Percentiles rank a stretch among this genome's conserved stretches.
These are phyloP conservation scores for Ephydatia muelleri DNA, from an alignment of 37 sponge, comb jelly and placozoan species.

Conservation along the genomic window DNA sequence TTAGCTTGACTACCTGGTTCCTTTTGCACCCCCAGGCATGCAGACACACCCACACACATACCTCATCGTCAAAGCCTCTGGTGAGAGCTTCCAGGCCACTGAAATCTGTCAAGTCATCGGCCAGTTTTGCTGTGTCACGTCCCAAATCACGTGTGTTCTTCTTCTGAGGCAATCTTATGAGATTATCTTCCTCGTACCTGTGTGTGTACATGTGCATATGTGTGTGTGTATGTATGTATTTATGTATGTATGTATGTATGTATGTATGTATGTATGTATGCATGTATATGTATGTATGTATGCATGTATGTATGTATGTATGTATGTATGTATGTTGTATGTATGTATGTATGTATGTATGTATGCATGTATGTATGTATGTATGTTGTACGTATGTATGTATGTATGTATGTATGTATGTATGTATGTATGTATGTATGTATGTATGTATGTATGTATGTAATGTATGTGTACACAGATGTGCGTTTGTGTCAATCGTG, in stretches of 20 bases:
- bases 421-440: no score
- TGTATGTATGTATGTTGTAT: neutral
- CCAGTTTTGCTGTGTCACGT: constrained; percentile 2
- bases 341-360: no score
- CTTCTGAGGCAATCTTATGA: constrained; percentile 53
- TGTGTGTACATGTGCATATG: no score
- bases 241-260: no score
- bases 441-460: no score
- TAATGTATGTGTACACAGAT: no score
- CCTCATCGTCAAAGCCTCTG: neutral
- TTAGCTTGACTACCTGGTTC: neutral
- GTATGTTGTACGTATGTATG: no score
- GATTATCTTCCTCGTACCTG: constrained; percentile 86
- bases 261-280: no score
- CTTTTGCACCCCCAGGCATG: neutral
- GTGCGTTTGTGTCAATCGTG: no score
- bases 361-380: no score
- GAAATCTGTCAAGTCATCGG: constrained; percentile 64
- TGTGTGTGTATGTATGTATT: no score
- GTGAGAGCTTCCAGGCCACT: constrained; percentile 27
- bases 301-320: neutral
- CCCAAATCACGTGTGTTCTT: constrained; percentile 19
- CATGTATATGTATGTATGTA: neutral
- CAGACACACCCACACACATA: neutral
- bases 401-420: no score